Conservation (phyloP, 1,140 invertebrate genomes). For the Coelopa frigida region DNA sequence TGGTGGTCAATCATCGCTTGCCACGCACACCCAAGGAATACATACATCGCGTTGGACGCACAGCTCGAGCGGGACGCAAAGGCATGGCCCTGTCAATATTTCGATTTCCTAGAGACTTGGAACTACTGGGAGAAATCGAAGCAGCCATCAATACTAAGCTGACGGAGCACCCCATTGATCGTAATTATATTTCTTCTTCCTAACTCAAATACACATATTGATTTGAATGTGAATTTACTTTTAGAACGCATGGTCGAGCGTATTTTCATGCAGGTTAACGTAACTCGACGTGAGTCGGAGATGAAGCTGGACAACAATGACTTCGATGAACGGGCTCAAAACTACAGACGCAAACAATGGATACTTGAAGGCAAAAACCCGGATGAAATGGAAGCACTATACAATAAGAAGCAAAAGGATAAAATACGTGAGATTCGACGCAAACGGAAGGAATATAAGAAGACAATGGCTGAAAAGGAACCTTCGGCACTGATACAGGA, state of each 20-base stretch:
- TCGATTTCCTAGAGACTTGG: slow-evolving; percentile 79
- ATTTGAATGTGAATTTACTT: not conserved
- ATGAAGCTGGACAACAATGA: slow-evolving; percentile 86
- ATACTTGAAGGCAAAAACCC: slow-evolving; percentile 78
- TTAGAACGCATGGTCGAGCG: slow-evolving; percentile 42
- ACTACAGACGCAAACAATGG: slow-evolving; percentile 82
- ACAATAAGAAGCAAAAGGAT: slow-evolving; percentile 39
- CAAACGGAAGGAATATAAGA: slow-evolving; percentile 26
- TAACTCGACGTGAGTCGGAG: slow-evolving; percentile 84
- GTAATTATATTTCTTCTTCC: slow-evolving; percentile 48
- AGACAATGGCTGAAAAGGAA: slow-evolving; percentile 15
- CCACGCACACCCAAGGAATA: slow-evolving; percentile 88
- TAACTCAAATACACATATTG: not conserved
- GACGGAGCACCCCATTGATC: slow-evolving; percentile 74
- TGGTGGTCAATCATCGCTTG: slow-evolving; percentile 92
- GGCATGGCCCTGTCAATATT: slow-evolving; percentile 86
- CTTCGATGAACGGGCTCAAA: slow-evolving; percentile 80
- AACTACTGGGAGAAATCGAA: slow-evolving; percentile 81
- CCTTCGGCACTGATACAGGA: slow-evolving; percentile 24
- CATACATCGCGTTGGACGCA: slow-evolving; percentile 93
- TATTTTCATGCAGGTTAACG: slow-evolving; percentile 86
- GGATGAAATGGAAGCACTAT: slow-evolving; percentile 61
- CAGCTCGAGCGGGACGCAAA: slow-evolving; percentile 81
- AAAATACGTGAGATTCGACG: slow-evolving; percentile 29
- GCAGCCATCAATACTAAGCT: slow-evolving; percentile 75